Evolutionary conservation across 2,113 vertebrate species (phyloP), one percentile per base, ranked within the genome.

Genomic region (Parotia lawesii): DNA sequence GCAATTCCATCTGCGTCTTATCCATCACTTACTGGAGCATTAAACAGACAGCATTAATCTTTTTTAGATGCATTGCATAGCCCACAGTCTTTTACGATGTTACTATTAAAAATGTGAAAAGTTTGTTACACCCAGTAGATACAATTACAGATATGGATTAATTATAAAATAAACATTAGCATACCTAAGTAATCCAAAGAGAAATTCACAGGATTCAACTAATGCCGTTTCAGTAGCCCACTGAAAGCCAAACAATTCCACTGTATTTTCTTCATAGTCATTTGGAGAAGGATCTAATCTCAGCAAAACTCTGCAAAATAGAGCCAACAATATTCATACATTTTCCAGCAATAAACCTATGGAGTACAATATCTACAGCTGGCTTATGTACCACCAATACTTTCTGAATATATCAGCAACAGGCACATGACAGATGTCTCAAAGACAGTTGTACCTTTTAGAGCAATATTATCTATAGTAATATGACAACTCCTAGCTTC

Each of bases 171-270:
- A 67, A 62, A 31, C 4, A 16, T 54, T 33, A 84, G 35, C 87
- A 79, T 98, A 99, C 99, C 99, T 99, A 93, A 99, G 97, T 76
- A 99, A 98, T 95, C 98, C 98, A 96, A 99, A 99, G 35, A 99
- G 98, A 61, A 99, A 91, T 94, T 94, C 98, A 80, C 98, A 98
- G 57, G 98, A 99, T 97, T 99, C 98, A 85, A 98, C 98, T 90
- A 99, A 97, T 17, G 99, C 99, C 15, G 92, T 99, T 98, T 99
- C 99, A 47, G 99, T 99, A 77, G 98, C 98, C 99, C 99, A 99
- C 24, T 98, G 96, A 94, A 99, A 99, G 88, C 98, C 99, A 98
- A 99, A 99, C 60, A 99, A 94, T 92, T 99, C 99, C 72, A 99
- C 97, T 11, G 97, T 98, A 95, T 98, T 98, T 0, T 97, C 96